Evolutionary conservation across 2,113 vertebrate species (phyloP).

Genomic region (Atrichornis clamosus): DNA sequence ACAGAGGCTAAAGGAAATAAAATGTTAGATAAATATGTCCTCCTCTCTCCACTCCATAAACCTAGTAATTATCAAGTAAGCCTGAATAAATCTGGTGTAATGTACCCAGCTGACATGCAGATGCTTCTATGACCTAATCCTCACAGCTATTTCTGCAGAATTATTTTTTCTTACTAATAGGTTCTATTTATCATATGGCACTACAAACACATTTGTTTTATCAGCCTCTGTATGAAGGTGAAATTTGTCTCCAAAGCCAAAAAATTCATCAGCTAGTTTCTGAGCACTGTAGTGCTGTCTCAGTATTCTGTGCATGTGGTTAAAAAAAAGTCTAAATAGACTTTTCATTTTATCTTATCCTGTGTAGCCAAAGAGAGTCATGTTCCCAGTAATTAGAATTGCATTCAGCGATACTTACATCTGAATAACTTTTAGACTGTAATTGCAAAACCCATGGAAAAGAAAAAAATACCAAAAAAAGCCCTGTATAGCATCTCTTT

Average conservation of each 20-base stretch:
- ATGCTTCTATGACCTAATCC: conserved; percentile 4
- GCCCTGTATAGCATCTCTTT: not conserved
- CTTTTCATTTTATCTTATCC: not conserved
- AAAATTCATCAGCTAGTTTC: conserved; percentile 13
- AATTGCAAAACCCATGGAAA: not conserved
- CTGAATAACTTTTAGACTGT: not conserved
- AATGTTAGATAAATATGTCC: not conserved
- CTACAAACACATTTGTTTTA: conserved; percentile 50
- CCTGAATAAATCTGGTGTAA: conserved; percentile 30
- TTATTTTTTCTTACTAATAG: conserved; percentile 59
- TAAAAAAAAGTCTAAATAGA: not conserved
- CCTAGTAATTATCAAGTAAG: not conserved
- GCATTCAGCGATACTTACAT: not conserved
- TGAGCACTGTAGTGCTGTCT: not conserved
- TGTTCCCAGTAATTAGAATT: conserved; percentile 27
- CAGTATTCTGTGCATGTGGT: not conserved
- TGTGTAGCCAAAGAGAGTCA: not conserved
- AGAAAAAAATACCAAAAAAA: not conserved
- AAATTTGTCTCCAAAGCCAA: conserved; percentile 35
- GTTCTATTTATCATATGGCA: conserved; percentile 41
- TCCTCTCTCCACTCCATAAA: not conserved
- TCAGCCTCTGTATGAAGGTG: not conserved
- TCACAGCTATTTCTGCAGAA: conserved; percentile 39
- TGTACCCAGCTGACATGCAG: conserved; percentile 2
- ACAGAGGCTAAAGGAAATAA: not conserved